Conservation (phyloP, 1,140 invertebrate species). For the Muscidifurax raptorellus region DNA sequence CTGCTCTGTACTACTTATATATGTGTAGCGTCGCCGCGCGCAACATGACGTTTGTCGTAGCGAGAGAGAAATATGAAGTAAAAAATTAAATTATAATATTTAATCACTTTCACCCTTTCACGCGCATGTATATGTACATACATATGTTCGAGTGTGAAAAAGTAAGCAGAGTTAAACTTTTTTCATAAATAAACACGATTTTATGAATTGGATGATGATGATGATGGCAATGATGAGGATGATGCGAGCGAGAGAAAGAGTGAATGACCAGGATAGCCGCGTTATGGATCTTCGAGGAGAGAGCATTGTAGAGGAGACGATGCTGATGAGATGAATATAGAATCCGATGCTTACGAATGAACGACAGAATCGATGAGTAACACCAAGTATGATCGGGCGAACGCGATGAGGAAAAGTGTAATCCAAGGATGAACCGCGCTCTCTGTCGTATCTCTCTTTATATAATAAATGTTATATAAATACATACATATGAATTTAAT, state of each 20-base stretch:
- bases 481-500: slow-evolving; percentile 61
- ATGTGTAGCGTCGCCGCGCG: neutral
- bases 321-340: neutral
- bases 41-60: neutral
- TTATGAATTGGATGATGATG: slow-evolving; percentile 27
- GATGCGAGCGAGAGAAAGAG: neutral
- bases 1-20: neutral
- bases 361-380: slow-evolving; percentile 37
- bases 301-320: neutral
- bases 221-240: neutral
- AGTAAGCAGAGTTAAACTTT: slow-evolving; percentile 46
- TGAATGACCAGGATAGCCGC: slow-evolving; percentile 4
- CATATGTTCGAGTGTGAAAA: slow-evolving; percentile 58
- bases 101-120: slow-evolving; percentile 44
- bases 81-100: slow-evolving; percentile 54
- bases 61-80: neutral
- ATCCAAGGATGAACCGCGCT: slow-evolving; percentile 50
- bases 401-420: neutral
- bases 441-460: slow-evolving; percentile 68
- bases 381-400: neutral
- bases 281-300: neutral
- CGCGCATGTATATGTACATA: slow-evolving; percentile 64
- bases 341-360: neutral
- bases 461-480: slow-evolving; percentile 70
- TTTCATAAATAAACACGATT: slow-evolving; percentile 54